These are phyloP conservation scores for Emydura subglobosa DNA, from an alignment of 2,113 vertebrate species.

Conservation along the genomic window DNA sequence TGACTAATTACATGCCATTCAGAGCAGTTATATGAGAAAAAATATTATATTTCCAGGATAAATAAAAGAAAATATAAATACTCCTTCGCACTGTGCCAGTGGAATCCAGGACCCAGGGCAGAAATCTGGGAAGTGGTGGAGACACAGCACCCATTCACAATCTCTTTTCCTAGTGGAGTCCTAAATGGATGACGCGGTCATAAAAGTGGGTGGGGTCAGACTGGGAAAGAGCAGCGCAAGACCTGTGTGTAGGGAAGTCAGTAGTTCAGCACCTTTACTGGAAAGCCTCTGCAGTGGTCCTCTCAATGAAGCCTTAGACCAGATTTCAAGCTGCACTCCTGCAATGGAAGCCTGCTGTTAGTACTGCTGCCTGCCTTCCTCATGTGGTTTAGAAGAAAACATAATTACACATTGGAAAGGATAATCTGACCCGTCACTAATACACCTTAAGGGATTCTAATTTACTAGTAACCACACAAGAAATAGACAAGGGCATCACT, in stretches of 20 bases:
- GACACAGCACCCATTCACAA: neutral
- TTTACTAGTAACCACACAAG: slow-evolving; percentile 13
- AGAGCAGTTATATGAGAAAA: neutral
- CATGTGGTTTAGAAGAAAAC: neutral
- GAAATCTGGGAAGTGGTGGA: neutral
- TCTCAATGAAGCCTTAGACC: neutral
- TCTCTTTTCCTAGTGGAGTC: neutral
- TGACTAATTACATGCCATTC: neutral
- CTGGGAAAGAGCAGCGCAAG: neutral
- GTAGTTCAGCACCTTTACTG: accelerated
- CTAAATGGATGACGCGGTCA: neutral
- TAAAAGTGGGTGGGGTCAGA: neutral
- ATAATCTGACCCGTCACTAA: slow-evolving; percentile 35
- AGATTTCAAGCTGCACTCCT: slow-evolving; percentile 40
- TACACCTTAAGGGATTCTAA: slow-evolving; percentile 28
- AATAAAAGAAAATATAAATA: neutral
- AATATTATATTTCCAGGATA: neutral
- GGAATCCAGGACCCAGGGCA: neutral
- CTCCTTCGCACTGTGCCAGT: neutral
- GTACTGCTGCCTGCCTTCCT: neutral
- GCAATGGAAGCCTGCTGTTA: neutral
- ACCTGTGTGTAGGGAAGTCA: neutral
- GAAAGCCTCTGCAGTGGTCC: accelerated
- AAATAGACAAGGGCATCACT: neutral
- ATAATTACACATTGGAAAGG: neutral